Percentiles rank a stretch among this genome's conserved stretches.
phyloP scores from a whole-genome alignment of 2,113 vertebrate species.

The Melanotaenia duboulayi region DNA sequence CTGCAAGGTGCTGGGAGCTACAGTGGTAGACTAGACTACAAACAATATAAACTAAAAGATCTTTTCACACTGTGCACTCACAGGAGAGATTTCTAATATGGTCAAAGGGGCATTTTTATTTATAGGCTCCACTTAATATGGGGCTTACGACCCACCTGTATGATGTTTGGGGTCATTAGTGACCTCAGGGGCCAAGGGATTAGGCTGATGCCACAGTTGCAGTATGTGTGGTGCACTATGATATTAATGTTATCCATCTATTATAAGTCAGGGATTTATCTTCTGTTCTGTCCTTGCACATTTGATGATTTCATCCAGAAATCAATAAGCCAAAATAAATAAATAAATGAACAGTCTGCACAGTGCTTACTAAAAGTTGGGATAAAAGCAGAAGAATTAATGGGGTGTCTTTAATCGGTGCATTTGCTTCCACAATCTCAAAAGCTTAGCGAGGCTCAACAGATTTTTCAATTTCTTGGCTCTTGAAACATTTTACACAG shows the following conservation, averaged over 20 bases:
- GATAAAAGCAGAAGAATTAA: not conserved
- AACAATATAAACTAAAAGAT: too few species aligned
- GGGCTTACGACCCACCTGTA: constrained; percentile 26
- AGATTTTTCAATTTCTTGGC: not conserved
- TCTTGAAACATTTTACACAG: not conserved
- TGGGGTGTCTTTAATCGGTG: not conserved
- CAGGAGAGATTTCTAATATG: not conserved
- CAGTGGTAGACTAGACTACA: too few species aligned
- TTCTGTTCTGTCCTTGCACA: not conserved
- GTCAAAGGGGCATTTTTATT: not conserved
- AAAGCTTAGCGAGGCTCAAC: not conserved
- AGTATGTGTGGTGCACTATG: constrained; percentile 15
- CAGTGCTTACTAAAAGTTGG: not conserved
- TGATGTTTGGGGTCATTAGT: constrained; percentile 21
- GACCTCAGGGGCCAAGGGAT: constrained; percentile 22
- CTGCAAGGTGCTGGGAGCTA: too few species aligned
- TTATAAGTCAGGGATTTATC: not conserved
- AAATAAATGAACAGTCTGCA: not conserved
- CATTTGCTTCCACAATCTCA: not conserved
- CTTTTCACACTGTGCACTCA: too few species aligned
- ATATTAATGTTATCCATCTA: constrained; percentile 21
- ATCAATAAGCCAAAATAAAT: not conserved
- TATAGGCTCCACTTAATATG: not conserved
- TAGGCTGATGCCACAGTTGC: constrained; percentile 8
- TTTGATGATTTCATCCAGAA: not conserved